Conservation (phyloP, 2,797 vertebrate species). For the Darevskia nairensis region DNA sequence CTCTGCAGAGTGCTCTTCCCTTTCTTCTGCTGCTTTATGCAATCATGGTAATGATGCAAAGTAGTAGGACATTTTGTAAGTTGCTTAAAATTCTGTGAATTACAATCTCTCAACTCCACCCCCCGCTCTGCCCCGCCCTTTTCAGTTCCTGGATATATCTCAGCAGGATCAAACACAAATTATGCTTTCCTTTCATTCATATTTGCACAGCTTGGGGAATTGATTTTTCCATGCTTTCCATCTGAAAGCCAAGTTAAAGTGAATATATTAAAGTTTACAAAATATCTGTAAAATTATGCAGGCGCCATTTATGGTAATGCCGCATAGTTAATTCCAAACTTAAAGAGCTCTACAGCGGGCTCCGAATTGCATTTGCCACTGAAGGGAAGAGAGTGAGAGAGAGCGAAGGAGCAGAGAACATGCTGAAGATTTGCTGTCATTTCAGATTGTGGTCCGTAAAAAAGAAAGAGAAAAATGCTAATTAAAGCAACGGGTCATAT, state of each 20-base stretch:
- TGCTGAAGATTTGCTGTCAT: constrained; percentile 42
- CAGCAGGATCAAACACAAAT: constrained; percentile 33
- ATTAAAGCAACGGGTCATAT: constrained; percentile 65
- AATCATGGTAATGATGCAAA: neutral
- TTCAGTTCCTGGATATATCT: constrained; percentile 4
- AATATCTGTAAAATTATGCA: constrained; percentile 29
- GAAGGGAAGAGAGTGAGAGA: constrained; percentile 12
- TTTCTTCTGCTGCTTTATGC: neutral
- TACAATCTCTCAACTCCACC: constrained; percentile 1
- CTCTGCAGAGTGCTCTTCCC: neutral
- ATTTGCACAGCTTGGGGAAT: constrained; percentile 33
- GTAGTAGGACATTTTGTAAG: constrained; percentile 16
- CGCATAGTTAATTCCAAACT: constrained; percentile 49
- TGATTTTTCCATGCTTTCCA: constrained; percentile 34
- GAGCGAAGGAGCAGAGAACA: neutral
- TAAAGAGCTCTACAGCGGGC: constrained; percentile 1
- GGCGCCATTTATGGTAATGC: constrained; percentile 5
- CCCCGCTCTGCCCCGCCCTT: neutral
- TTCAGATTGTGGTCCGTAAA: constrained; percentile 42
- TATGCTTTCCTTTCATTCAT: constrained; percentile 24
- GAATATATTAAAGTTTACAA: constrained; percentile 31
- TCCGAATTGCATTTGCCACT: constrained; percentile 46
- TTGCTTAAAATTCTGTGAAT: constrained; percentile 27
- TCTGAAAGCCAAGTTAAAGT: constrained; percentile 40
- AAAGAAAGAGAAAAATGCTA: constrained; percentile 52